These are phyloP conservation scores for Anthopleura sola DNA, from an alignment of 64 coral and sea anemone genomes.

Conservation along the genomic window DNA sequence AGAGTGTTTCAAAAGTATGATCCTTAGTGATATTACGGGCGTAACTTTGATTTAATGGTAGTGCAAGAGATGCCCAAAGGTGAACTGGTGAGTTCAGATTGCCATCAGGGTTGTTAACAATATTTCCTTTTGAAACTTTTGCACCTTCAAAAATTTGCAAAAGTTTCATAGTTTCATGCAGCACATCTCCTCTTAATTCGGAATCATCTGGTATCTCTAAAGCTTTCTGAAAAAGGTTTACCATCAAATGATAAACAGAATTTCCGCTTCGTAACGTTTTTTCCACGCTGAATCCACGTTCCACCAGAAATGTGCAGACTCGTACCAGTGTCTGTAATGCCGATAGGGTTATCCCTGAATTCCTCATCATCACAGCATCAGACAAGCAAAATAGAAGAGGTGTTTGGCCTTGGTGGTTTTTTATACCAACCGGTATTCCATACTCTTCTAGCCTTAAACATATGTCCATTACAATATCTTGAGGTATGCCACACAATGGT, in stretches of 20 bases:
- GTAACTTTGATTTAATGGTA: background rate
- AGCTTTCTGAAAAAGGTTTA: background rate
- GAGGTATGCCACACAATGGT: background rate
- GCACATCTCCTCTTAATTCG: background rate
- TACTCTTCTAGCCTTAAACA: background rate
- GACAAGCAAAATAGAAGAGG: background rate
- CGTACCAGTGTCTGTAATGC: background rate
- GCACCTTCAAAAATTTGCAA: background rate
- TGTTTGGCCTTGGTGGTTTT: background rate
- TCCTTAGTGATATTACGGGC: background rate
- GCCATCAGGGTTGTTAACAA: background rate
- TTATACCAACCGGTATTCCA: background rate
- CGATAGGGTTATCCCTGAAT: background rate
- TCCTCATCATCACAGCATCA: background rate
- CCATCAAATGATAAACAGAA: background rate
- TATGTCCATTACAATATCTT: background rate
- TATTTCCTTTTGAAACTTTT: background rate
- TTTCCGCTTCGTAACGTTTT: background rate
- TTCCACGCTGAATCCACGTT: background rate
- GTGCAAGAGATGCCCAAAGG: background rate
- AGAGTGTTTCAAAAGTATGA: background rate
- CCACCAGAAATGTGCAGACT: background rate
- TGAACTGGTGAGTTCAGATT: slow-evolving; percentile 20
- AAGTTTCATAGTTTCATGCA: background rate
- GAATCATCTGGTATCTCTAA: background rate